Percentiles rank a stretch among this genome's conserved stretches.
Conservation (phyloP, 2,888 invertebrate species). For the Meloe dianella region DNA sequence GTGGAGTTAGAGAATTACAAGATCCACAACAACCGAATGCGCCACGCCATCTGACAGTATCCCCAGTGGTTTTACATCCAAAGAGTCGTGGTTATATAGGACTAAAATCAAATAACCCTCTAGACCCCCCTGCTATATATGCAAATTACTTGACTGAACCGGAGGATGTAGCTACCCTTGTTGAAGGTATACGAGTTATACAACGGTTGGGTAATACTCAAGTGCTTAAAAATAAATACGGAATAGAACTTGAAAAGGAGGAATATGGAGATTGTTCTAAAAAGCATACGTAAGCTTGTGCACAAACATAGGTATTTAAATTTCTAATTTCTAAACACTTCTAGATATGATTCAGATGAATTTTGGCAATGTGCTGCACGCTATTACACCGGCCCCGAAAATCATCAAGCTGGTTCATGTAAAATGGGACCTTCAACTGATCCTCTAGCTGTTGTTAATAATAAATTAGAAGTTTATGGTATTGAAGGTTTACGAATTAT, state of each 20-base stretch:
- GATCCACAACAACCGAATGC: conserved; percentile 53
- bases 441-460: conserved; percentile 76
- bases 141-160: conserved; percentile 77
- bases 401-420: conserved; percentile 82
- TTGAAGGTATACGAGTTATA: conserved; percentile 68
- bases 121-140: conserved; percentile 73
- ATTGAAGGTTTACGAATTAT: conserved; percentile 64
- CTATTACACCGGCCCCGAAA: conserved; percentile 78
- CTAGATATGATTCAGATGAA: conserved; percentile 65
- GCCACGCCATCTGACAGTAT: conserved; percentile 58
- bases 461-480: conserved; percentile 69
- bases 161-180: conserved; percentile 68
- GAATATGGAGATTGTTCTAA: conserved; percentile 62
- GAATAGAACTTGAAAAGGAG: conserved; percentile 61
- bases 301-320: conserved; percentile 2
- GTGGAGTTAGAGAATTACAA: conserved; percentile 57
- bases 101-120: conserved; percentile 71
- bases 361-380: conserved; percentile 78
- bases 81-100: conserved; percentile 70
- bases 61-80: conserved; percentile 70
- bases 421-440: conserved; percentile 80
- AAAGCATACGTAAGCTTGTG: conserved; percentile 47
- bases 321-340: conserved; percentile 17
- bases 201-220: conserved; percentile 66
- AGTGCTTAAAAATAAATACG: conserved; percentile 65